These are phyloP conservation scores for Drosophila subobscura DNA, from an alignment of 1,140 invertebrate genomes.

Conservation along the genomic window DNA sequence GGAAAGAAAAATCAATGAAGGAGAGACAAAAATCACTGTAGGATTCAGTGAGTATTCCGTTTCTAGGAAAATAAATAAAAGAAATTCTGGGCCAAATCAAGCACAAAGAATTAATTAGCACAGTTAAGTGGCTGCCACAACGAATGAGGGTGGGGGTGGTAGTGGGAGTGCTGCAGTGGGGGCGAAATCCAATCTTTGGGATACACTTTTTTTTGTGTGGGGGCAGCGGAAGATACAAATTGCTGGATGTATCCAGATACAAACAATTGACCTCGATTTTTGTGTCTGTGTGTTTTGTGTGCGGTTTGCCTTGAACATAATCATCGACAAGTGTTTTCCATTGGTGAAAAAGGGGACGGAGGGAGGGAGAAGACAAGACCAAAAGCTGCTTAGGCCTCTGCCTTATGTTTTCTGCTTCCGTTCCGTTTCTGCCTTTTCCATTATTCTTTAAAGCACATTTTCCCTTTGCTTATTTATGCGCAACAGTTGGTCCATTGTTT, in stretches of 20 bases:
- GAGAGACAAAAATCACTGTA: not conserved
- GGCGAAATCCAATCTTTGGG: slow-evolving; percentile 39
- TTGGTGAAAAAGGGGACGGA: not conserved
- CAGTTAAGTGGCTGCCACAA: slow-evolving; percentile 39
- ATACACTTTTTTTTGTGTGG: slow-evolving; percentile 11
- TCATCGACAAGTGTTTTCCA: slow-evolving; percentile 51
- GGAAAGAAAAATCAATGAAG: slow-evolving; percentile 11
- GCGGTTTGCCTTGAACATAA: slow-evolving; percentile 65
- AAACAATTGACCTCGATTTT: slow-evolving; percentile 61
- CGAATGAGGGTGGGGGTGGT: not conserved
- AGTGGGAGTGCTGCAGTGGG: not conserved
- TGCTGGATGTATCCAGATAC: slow-evolving; percentile 23
- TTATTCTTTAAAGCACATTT: slow-evolving; percentile 52
- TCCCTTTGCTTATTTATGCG: slow-evolving; percentile 64
- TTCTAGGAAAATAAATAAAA: slow-evolving; percentile 26
- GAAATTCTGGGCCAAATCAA: slow-evolving; percentile 20
- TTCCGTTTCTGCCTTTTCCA: slow-evolving; percentile 1
- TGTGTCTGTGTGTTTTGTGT: slow-evolving; percentile 1
- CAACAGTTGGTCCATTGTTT: slow-evolving; percentile 68
- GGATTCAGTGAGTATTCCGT: too few species aligned
- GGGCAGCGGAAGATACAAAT: slow-evolving; percentile 21
- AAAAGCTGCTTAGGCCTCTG: slow-evolving; percentile 39
- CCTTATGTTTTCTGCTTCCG: slow-evolving; percentile 30
- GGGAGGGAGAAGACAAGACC: not conserved
- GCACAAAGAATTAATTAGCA: slow-evolving; percentile 56